Evolutionary conservation across 2,113 vertebrate genomes (phyloP), one percentile per base, ranked within the genome.

Genomic region (Anhinga anhinga): DNA sequence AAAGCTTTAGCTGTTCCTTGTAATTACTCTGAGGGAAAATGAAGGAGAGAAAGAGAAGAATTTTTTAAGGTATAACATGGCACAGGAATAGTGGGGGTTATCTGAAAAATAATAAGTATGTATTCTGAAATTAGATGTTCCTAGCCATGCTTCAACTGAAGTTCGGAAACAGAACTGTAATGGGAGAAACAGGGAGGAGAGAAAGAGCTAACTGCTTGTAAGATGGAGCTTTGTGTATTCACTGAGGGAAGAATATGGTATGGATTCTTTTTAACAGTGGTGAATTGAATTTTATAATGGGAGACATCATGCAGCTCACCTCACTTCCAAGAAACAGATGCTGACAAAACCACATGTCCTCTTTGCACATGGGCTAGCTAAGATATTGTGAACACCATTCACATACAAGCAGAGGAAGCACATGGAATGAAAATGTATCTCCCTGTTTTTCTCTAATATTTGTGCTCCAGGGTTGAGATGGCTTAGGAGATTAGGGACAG

Each of bases 401-500:
- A 56, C 72, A 83, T 92, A 50, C 66, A 92, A 20, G 8, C 47
- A 66, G 59, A 91, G 73, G 56, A 77, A 82, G 23, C 36, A 45
- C 69, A 50, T 0, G 16, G 65, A 59, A 93, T 86, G 77, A 84
- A 86, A 95, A 86, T 56, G 25, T 27, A 55, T 79, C 77, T 89
- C 72, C 42, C 69, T 84, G 77, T 74, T 95, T 95, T 83, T 22
- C 70, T 79, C 61, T 84, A 49, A 73, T 90, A 77, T 82, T 96
- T 94, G 53, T 71, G 93, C 89, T 85, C 38, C 44, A 47, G 91
- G 95, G 66, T 8, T 84, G 47, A 81, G 85, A 82, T 70, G 62
- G 23, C 4, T 96, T 84, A 74, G 65, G 76, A 87, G 84, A 96
- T 96, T 93, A 95, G 34, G 66, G 66, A 29, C 91, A 96, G 94